Conservation (phyloP, 2,888 invertebrate genomes). For the Luffia ferchaultella region DNA sequence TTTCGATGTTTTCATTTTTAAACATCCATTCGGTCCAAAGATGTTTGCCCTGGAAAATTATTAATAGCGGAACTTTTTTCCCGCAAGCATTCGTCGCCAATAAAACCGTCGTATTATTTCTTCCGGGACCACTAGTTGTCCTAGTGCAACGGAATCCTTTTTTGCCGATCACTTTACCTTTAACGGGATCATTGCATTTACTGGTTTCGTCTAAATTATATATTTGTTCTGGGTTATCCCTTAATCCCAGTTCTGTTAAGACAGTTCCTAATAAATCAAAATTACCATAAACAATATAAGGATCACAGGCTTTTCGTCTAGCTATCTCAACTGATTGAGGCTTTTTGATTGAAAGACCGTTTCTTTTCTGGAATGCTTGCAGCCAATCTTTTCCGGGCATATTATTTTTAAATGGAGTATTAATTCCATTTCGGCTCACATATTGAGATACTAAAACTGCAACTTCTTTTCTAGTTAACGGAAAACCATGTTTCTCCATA, state of each 20-base stretch:
- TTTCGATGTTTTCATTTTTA: slow-evolving; percentile 6
- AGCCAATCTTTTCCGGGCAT: not conserved
- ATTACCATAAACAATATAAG: slow-evolving; percentile 12
- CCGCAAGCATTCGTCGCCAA: slow-evolving; percentile 8
- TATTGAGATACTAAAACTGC: not conserved
- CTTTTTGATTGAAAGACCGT: slow-evolving; percentile 20
- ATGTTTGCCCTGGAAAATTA: slow-evolving; percentile 9
- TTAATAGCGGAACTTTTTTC: slow-evolving; percentile 9
- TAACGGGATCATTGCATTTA: slow-evolving; percentile 11
- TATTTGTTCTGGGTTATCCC: slow-evolving; percentile 14
- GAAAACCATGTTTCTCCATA: not conserved
- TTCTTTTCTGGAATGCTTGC: slow-evolving; percentile 4
- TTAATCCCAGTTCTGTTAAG: slow-evolving; percentile 11
- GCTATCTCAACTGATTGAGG: slow-evolving; percentile 21
- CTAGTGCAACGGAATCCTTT: slow-evolving; percentile 8
- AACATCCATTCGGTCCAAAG: slow-evolving; percentile 16
- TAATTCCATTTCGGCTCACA: not conserved
- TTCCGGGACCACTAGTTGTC: slow-evolving; percentile 8
- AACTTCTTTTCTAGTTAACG: not conserved
- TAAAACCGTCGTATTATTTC: slow-evolving; percentile 8
- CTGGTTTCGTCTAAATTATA: slow-evolving; percentile 20
- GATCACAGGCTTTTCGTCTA: slow-evolving; percentile 6
- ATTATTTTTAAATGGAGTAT: not conserved
- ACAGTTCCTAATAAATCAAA: slow-evolving; percentile 17
- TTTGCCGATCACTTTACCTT: slow-evolving; percentile 16